phyloP scores from a whole-genome alignment of 35 echinoderm and acorn worm genomes.

The Diadema setosum region DNA sequence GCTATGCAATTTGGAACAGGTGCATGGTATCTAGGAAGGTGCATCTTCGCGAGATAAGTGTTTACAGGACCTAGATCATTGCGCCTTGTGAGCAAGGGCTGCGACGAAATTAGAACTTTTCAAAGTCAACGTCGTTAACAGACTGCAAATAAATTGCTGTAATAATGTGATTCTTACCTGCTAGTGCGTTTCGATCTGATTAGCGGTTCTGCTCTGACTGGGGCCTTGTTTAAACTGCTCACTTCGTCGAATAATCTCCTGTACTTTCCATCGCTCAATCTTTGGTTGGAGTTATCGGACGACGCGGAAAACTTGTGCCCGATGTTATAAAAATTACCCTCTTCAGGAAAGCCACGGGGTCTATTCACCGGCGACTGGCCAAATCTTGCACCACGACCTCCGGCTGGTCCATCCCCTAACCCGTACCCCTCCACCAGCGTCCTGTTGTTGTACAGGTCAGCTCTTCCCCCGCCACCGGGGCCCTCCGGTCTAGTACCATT shows the following conservation, averaged over 20 bases:
- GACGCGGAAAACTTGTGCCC: slow-evolving; percentile 51
- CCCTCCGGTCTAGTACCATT: slow-evolving; percentile 1
- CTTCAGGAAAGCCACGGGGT: slow-evolving; percentile 67
- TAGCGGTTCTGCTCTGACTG: slow-evolving; percentile 31
- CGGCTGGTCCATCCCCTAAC: neutral
- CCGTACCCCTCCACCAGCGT: neutral
- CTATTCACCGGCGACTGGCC: slow-evolving; percentile 3
- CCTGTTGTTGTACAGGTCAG: too few relatives aligned
- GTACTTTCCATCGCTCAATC: slow-evolving; percentile 43
- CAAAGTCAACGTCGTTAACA: too few relatives aligned
- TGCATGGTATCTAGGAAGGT: too few relatives aligned
- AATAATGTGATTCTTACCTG: slow-evolving; percentile 19
- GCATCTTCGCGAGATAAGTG: too few relatives aligned
- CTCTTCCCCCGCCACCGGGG: neutral
- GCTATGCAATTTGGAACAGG: too few relatives aligned
- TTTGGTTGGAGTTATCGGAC: neutral
- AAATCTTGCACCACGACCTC: neutral
- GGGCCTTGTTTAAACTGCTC: slow-evolving; percentile 53
- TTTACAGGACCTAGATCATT: too few relatives aligned
- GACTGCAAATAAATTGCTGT: too few relatives aligned
- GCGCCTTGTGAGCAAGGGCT: too few relatives aligned
- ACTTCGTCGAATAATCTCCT: slow-evolving; percentile 63
- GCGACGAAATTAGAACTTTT: too few relatives aligned
- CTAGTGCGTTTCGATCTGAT: slow-evolving; percentile 13
- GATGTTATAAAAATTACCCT: slow-evolving; percentile 94